Evolutionary conservation across 2,113 vertebrate genomes (phyloP).

Genomic region (Melanerpes formicivorus): DNA sequence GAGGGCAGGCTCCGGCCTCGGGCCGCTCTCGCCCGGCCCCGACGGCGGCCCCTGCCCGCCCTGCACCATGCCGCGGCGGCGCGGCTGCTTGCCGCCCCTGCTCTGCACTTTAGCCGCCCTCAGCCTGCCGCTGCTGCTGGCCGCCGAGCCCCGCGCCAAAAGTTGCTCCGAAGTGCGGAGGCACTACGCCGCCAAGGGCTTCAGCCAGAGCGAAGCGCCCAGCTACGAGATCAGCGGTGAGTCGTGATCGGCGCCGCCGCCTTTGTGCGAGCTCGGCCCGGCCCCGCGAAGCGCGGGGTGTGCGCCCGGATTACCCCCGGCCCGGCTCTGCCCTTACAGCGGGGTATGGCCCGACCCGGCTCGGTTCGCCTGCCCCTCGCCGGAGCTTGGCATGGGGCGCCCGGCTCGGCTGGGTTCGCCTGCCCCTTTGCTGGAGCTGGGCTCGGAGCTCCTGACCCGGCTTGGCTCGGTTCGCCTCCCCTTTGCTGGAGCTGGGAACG

Average conservation of each 20-base stretch:
- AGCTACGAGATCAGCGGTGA: slow-evolving; percentile 87
- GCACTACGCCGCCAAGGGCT: slow-evolving; percentile 89
- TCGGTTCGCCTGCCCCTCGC: not conserved
- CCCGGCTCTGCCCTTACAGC: no score
- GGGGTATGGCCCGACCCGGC: not conserved
- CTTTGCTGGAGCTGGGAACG: not conserved
- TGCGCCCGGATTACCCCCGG: not conserved
- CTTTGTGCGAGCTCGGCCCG: not conserved
- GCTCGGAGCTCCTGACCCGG: no score
- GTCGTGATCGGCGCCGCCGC: not conserved
- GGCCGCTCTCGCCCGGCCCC: not conserved
- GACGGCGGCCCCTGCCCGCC: not conserved
- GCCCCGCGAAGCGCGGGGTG: not conserved
- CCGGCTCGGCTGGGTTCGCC: no score
- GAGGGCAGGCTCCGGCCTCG: not conserved
- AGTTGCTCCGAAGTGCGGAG: slow-evolving; percentile 89
- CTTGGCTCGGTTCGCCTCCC: not conserved
- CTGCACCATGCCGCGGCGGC: slow-evolving; percentile 63
- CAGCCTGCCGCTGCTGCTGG: slow-evolving; percentile 60
- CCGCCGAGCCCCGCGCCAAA: slow-evolving; percentile 84
- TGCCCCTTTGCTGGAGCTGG: no score
- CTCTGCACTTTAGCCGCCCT: slow-evolving; percentile 74
- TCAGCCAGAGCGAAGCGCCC: slow-evolving; percentile 90
- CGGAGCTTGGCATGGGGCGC: not conserved
- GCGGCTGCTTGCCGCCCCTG: slow-evolving; percentile 68